Base-by-base conservation (phyloP, 2,888 invertebrate species). In the Prenolepis imparis region DNA sequence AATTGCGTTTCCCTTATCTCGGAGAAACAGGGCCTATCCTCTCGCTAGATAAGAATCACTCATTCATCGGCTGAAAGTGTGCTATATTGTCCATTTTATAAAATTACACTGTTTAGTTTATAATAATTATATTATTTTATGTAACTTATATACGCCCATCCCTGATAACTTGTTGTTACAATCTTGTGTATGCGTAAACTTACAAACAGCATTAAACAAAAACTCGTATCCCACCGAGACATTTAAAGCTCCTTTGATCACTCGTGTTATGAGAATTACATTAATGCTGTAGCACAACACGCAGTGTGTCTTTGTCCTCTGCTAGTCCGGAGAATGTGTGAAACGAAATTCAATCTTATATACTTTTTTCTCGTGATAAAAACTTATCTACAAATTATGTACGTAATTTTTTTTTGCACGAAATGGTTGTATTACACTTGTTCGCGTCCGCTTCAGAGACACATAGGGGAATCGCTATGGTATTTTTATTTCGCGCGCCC, bases 191-290 rank as follows among this genome's bases (percentile, higher is more conserved):
- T 32, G 66, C 70, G 24, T 32, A 36, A 82, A 48, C 67, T 77
- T 52, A 52, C 39, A 77, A 83, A 36, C 63, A 48, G 48, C 66
- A 52, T 61, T 77, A 67, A 82, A 82, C 55, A 70, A 28, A 73
- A 84, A 84, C 81, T 63, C 63, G 32, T 57, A 67, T 72, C 61
- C 24, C 74, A 68, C 64, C 81, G 82, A 81, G 77, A 84, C 80
- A 57, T 75, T 41, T 24, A 28, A 77, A 83, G 78, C 81, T 80
- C 67, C 55, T 63, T 64, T 81, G 81, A 81, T 83, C 73, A 55
- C 67, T 80, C 57, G n/a, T n/a, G 24, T 63, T 21, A 36, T 72
- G 59, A 67, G 68, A 77, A 77, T 68, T 39, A 68, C 44, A 44
- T 80, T 52, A 80, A 36, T 21, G 78, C 18, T 44, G 72, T 44